Percentiles rank a stretch among this genome's conserved stretches.
phyloP scores from a whole-genome alignment of 2,113 vertebrate genomes.

The Grantiella picta region DNA sequence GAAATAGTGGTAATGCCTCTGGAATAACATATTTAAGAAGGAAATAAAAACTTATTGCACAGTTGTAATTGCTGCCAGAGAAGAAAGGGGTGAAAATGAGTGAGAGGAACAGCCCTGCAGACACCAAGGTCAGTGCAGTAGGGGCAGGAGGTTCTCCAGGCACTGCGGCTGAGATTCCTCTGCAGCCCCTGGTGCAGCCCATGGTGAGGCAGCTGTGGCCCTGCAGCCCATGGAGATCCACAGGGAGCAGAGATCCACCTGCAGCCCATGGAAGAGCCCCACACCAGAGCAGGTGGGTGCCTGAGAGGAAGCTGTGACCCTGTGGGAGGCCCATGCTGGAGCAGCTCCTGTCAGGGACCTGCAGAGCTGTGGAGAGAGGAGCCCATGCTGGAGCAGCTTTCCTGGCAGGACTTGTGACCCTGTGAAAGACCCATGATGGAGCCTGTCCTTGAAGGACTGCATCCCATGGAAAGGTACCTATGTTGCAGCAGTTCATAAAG shows the following conservation, averaged over 20 bases:
- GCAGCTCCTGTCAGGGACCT: not conserved
- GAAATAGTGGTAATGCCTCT: not conserved
- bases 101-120: not conserved
- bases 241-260: not conserved
- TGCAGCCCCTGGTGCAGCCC: not conserved
- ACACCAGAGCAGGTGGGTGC: not conserved
- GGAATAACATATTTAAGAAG: not conserved
- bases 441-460: not conserved
- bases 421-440: too few species aligned
- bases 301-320: not conserved
- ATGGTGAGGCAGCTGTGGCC: not conserved
- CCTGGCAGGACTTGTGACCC: not conserved
- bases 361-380: not conserved
- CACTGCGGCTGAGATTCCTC: accelerated
- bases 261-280: not conserved
- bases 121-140: not conserved
- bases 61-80: not conserved
- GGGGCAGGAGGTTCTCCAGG: not conserved
- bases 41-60: accelerated
- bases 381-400: not conserved
- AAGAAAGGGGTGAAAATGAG: not conserved
- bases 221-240: not conserved
- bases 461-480: not conserved
- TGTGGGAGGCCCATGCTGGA: accelerated
- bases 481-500: not conserved